Evolutionary conservation across 2,888 invertebrate genomes (phyloP).

Genomic region (Acanthosepion lycidas): DNA sequence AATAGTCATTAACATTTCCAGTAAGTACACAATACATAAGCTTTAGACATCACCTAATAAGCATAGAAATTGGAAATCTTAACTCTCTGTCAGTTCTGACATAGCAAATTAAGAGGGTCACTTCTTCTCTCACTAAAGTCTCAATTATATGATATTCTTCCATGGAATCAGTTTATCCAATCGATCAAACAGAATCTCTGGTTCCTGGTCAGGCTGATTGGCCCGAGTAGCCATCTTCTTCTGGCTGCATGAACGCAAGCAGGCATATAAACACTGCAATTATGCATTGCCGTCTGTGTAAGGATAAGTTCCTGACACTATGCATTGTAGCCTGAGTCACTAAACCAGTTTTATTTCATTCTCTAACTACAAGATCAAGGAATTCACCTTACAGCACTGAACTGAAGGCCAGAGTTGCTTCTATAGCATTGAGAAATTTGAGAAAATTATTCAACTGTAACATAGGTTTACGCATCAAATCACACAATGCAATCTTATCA

Average conservation of each 20-base stretch:
- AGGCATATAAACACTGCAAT: not conserved
- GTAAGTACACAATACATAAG: not conserved
- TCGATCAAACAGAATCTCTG: not conserved
- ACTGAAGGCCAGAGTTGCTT: not conserved
- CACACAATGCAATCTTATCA: too few relatives aligned
- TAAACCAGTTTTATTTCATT: not conserved
- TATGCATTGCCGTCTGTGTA: not conserved
- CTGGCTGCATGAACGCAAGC: not conserved
- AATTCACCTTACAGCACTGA: not conserved
- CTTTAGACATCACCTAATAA: not conserved
- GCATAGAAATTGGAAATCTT: slow-evolving; percentile 8
- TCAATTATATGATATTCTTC: not conserved
- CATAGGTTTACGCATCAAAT: not conserved
- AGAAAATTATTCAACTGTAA: not conserved
- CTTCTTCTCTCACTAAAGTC: slow-evolving; percentile 14
- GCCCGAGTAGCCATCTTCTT: not conserved
- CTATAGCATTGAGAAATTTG: not conserved
- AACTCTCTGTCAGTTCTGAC: not conserved
- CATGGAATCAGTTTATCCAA: not conserved
- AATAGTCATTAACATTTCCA: not conserved
- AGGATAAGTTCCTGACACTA: not conserved
- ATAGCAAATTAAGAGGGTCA: not conserved
- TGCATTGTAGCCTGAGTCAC: not conserved
- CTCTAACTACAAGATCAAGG: not conserved
- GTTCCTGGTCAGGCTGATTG: not conserved